Percentiles rank a stretch among this genome's conserved stretches.
Conservation (phyloP, 2,797 vertebrate species). For the Hafferia zeledoni region DNA sequence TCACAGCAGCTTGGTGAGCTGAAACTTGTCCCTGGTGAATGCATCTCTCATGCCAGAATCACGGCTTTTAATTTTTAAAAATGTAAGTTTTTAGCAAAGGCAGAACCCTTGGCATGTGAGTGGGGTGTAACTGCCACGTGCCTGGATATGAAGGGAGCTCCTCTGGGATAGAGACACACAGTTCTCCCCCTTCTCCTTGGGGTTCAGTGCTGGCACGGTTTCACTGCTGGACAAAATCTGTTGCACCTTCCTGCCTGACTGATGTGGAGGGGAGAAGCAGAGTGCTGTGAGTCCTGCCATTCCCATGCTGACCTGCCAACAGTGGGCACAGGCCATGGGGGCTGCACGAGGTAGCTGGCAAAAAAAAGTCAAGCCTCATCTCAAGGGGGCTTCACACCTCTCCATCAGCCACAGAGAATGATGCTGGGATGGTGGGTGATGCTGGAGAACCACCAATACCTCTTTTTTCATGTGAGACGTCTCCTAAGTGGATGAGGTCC, state of each 20-base stretch:
- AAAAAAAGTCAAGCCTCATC: not conserved
- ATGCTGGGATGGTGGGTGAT: not conserved
- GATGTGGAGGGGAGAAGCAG: not conserved
- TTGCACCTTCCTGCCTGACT: not conserved
- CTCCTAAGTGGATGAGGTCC: not conserved
- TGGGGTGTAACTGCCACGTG: fast-evolving
- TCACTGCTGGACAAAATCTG: not conserved
- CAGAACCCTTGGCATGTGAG: not conserved
- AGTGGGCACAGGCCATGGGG: fast-evolving
- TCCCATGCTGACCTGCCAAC: fast-evolving
- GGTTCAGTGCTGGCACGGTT: not conserved
- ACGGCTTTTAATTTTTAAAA: conserved; percentile 61
- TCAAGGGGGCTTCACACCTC: not conserved
- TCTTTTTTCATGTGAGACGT: not conserved
- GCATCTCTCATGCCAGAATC: conserved; percentile 42
- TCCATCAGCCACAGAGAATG: not conserved
- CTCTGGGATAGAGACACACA: not conserved
- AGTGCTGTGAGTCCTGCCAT: not conserved
- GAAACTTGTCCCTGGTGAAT: conserved; percentile 42
- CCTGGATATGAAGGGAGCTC: not conserved
- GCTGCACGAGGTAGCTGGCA: not conserved
- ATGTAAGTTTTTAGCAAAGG: conserved; percentile 56
- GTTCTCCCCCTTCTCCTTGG: not conserved
- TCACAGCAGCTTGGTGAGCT: conserved; percentile 51
- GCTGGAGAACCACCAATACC: fast-evolving